Percentiles rank a stretch among this genome's conserved stretches.
phyloP scores from a whole-genome alignment of 2,113 vertebrate species.

The Leptobrachium ailaonicum region DNA sequence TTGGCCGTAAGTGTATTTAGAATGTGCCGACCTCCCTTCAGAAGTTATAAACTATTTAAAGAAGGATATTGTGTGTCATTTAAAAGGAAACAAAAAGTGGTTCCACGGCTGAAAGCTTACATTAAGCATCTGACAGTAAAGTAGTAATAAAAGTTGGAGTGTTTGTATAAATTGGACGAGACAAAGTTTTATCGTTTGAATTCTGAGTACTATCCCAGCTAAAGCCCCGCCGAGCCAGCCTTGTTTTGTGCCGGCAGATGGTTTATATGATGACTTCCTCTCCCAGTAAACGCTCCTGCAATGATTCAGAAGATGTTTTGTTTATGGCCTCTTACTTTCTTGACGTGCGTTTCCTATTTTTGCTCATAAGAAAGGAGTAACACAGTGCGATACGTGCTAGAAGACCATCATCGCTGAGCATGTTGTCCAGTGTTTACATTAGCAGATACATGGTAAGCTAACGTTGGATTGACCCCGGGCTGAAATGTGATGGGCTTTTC shows the following conservation, averaged over 20 bases:
- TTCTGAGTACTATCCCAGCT: too few species aligned
- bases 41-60: too few species aligned
- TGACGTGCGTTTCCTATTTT: constrained; percentile 44
- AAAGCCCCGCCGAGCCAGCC: too few species aligned
- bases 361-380: constrained; percentile 31
- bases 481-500: constrained; percentile 2
- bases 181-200: too few species aligned
- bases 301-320: constrained; percentile 31
- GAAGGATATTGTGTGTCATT: too few species aligned
- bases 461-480: background rate
- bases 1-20: too few species aligned
- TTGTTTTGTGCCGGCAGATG: constrained; percentile 11
- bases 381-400: constrained; percentile 44
- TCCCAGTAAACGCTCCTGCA: constrained; percentile 21
- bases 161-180: too few species aligned
- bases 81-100: too few species aligned
- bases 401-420: constrained; percentile 25
- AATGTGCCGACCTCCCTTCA: too few species aligned
- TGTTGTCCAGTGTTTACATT: constrained; percentile 29
- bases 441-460: constrained; percentile 22
- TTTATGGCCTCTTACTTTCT: constrained; percentile 27
- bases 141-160: too few species aligned
- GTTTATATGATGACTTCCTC: constrained; percentile 27
- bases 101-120: too few species aligned
- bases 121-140: too few species aligned